Conservation (phyloP, 1,140 invertebrate genomes). For the Rhyzopertha dominica region DNA sequence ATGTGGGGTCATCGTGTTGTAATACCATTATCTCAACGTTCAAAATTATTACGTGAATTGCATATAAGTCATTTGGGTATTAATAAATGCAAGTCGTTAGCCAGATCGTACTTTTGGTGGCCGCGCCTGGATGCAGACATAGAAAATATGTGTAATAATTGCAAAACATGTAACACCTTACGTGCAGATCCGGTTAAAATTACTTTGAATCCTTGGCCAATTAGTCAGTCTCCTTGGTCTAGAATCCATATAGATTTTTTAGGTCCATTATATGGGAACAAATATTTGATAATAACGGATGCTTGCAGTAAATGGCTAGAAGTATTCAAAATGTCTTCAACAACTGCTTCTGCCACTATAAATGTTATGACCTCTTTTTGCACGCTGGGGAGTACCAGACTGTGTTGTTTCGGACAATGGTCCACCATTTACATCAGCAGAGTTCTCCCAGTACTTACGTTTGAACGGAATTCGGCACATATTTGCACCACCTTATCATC, state of each 20-base stretch:
- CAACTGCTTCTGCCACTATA: no score
- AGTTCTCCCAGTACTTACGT: no score
- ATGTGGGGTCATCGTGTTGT: conserved; percentile 17
- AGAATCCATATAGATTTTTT: conserved; percentile 17
- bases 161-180: conserved; percentile 11
- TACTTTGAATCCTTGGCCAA: conserved; percentile 8
- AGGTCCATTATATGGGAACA: conserved; percentile 1
- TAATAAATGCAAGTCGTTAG: conserved; percentile 24
- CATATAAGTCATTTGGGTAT: conserved; percentile 28
- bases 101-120: conserved; percentile 25
- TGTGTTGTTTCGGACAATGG: no score
- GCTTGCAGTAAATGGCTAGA: conserved; percentile 8
- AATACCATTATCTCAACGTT: conserved; percentile 17
- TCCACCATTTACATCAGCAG: no score
- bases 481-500: no score
- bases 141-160: conserved; percentile 18
- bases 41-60: conserved; percentile 20
- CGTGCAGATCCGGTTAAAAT: background rate
- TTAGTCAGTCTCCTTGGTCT: no score
- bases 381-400: no score
- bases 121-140: conserved; percentile 24
- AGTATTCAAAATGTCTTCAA: no score
- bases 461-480: no score
- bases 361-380: no score
- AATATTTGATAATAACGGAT: conserved; percentile 9